Conservation (phyloP, 2,888 invertebrate species). For the Apotomis betuletana region DNA sequence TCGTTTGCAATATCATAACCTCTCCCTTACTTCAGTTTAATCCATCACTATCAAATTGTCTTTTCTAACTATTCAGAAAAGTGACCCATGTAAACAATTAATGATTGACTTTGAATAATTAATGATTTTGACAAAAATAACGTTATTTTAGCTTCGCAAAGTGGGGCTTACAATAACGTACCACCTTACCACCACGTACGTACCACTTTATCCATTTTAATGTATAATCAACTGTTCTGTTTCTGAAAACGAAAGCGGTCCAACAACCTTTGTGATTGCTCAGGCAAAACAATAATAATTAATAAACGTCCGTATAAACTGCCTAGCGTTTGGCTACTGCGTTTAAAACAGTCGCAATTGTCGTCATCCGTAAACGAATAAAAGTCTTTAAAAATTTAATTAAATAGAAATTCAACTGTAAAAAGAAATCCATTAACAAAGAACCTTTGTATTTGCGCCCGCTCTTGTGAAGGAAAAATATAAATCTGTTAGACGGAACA, state of each 20-base stretch:
- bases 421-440: constrained; percentile 53
- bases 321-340: constrained; percentile 9
- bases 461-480: constrained; percentile 50
- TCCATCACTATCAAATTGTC: too few relatives aligned
- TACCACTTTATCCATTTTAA: too few relatives aligned
- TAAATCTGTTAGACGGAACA: constrained; percentile 50
- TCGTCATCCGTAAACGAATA: constrained; percentile 43
- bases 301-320: not conserved
- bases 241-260: not conserved
- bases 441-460: constrained; percentile 53
- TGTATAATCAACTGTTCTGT: not conserved
- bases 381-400: constrained; percentile 54
- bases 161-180: too few relatives aligned
- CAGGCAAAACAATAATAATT: constrained; percentile 10
- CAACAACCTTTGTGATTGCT: constrained; percentile 2
- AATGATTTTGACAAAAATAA: too few relatives aligned
- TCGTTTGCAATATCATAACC: too few relatives aligned
- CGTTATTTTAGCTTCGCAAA: too few relatives aligned
- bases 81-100: too few relatives aligned
- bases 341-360: constrained; percentile 23
- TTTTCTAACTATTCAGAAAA: too few relatives aligned
- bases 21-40: too few relatives aligned
- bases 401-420: constrained; percentile 49
- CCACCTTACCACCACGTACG: too few relatives aligned
- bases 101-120: too few relatives aligned